Percentiles rank a stretch among this genome's conserved stretches.
Conservation (phyloP, 92 coral and sea anemone genomes). For the Zoanthus sansibaricus region DNA sequence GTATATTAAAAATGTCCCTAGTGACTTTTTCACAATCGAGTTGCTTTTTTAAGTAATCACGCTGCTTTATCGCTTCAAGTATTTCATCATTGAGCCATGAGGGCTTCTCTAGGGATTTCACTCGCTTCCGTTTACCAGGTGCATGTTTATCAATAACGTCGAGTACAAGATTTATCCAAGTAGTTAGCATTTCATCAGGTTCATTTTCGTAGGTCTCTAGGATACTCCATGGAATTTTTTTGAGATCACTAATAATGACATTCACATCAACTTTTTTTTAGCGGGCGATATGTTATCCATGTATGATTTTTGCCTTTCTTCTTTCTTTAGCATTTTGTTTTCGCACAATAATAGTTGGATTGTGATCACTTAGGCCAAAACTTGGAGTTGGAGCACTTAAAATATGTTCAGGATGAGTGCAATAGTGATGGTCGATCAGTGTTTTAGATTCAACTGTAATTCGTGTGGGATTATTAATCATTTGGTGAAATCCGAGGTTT, state of each 20-base stretch:
- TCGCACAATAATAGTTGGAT: conserved; percentile 27
- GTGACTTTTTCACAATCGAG: conserved; percentile 30
- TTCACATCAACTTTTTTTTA: conserved; percentile 17
- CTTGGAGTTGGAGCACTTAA: conserved; percentile 32
- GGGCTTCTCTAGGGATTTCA: conserved; percentile 39
- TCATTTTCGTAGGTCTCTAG: conserved; percentile 39
- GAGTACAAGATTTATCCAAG: conserved; percentile 48
- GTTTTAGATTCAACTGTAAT: conserved; percentile 37
- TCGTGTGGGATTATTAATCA: conserved; percentile 31
- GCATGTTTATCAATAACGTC: conserved; percentile 55
- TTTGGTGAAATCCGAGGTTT: conserved; percentile 27
- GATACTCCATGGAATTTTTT: conserved; percentile 28
- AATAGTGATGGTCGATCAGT: conserved; percentile 41
- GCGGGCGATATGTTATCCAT: background rate
- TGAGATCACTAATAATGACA: conserved; percentile 3
- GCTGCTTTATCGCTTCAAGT: conserved; percentile 44
- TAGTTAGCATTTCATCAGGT: conserved; percentile 43
- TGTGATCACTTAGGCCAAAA: conserved; percentile 37
- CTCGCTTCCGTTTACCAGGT: conserved; percentile 41
- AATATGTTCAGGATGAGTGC: conserved; percentile 47
- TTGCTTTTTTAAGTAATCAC: conserved; percentile 27
- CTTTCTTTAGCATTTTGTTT: conserved; percentile 12
- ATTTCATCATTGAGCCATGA: conserved; percentile 44
- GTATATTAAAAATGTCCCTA: conserved; percentile 5
- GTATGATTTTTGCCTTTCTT: conserved; percentile 20